Evolutionary conservation across 2,113 vertebrate genomes (phyloP), one percentile per base, ranked within the genome.

Genomic region (Phoenicopterus ruber): DNA sequence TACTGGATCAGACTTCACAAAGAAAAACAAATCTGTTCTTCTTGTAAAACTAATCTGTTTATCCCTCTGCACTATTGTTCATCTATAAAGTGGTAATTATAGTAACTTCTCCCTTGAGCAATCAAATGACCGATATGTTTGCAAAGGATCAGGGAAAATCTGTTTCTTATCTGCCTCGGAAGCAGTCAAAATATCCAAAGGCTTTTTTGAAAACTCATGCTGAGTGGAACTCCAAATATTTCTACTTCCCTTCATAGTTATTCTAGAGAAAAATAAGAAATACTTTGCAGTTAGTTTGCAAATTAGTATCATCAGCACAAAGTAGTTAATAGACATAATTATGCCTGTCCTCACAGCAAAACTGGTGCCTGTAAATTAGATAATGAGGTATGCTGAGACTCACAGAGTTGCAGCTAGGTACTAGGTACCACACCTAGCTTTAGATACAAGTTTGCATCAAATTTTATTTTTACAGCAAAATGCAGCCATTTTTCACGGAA

Each of bases 71-170:
- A 26, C 46, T 79, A 34, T 29, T 92, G 40, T 69, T 78, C 49
- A 54, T 59, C 65, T 94, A 36, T 84, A 80, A 94, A 92, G 46
- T 28, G 16, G 17, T 74, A 84, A 83, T 89, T 92, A 52, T 22
- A 57, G 65, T 88, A 84, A 84, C 79, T 84, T 96, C 80, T 84
- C 89, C 86, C 81, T 63, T 86, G 70, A 96, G 73, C 40, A 91
- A 71, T 63, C 65, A 70, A 93, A 26, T 63, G 83, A 84, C 76
- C 0, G 0, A 71, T 70, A 74, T 1, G 18, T 14, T 61, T 58
- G 54, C 46, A 79, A n/a, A n/a, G 49, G 52, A 63, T 88, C 61
- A 67, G 47, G 52, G 61, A 65, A 95, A 84, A 92, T 92, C 77
- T 93, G 61, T 89, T 95, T 83, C 88, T 83, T 82, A 72, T 93